Conservation (phyloP, 2,113 vertebrate genomes). For the Ia io region DNA sequence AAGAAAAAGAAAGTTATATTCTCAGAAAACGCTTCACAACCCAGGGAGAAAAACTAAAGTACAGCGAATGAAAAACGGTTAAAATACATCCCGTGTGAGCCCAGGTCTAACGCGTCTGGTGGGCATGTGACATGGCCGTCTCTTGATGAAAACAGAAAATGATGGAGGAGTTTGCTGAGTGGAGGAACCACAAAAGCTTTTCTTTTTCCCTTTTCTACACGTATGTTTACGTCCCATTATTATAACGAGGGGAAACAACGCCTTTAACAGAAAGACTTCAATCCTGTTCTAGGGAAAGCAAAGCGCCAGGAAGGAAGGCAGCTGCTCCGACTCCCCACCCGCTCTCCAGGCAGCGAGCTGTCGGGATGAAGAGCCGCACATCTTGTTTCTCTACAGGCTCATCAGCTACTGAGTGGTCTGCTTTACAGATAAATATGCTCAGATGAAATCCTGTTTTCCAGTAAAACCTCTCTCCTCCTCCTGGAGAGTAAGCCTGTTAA, state of each 20-base stretch:
- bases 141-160: not conserved
- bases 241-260: not conserved
- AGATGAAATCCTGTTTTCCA: constrained; percentile 52
- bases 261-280: not conserved
- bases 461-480: constrained; percentile 61
- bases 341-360: not conserved
- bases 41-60: not conserved
- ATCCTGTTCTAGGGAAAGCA: not conserved
- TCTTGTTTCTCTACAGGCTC: constrained; percentile 16
- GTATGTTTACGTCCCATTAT: not conserved
- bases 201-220: not conserved
- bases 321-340: not conserved
- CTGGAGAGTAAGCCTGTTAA: constrained; percentile 55
- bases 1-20: not conserved
- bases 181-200: not conserved
- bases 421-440: constrained; percentile 51
- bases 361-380: not conserved
- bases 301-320: not conserved
- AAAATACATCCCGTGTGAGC: not conserved
- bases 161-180: not conserved
- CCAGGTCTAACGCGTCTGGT: not conserved
- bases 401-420: constrained; percentile 19
- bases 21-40: not conserved
- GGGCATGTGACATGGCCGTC: not conserved
- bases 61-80: not conserved